Conservation (phyloP, 2,113 vertebrate genomes). For the Cheilinus undulatus region DNA sequence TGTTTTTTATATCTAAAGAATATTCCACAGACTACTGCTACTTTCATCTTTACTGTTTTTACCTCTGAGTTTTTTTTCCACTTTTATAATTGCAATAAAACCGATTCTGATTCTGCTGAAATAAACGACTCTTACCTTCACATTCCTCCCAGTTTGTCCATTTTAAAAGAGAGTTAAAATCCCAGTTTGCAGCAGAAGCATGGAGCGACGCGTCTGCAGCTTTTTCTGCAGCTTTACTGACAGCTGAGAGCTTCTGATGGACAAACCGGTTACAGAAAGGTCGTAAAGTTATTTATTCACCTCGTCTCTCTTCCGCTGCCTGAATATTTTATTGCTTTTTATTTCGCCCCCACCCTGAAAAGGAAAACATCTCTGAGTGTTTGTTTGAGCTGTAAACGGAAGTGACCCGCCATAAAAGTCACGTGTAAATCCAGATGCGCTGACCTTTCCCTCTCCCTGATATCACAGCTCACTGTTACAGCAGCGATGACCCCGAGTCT, state of each 20-base stretch:
- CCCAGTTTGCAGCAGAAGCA: not conserved
- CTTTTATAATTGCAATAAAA: no score
- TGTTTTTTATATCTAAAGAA: no score
- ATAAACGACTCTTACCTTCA: constrained; percentile 24
- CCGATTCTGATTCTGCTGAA: no score
- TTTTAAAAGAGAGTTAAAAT: not conserved
- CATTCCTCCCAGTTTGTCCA: not conserved
- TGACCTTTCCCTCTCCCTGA: constrained; percentile 30
- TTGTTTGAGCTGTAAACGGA: constrained; percentile 87
- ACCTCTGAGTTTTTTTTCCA: no score
- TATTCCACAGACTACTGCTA: no score
- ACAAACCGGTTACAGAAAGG: constrained; percentile 37
- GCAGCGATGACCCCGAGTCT: not conserved
- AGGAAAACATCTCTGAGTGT: constrained; percentile 56
- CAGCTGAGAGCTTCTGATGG: constrained; percentile 7
- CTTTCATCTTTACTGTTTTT: no score
- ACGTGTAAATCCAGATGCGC: constrained; percentile 43
- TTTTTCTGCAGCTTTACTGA: constrained; percentile 13
- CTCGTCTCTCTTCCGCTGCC: constrained; percentile 56
- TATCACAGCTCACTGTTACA: constrained; percentile 7
- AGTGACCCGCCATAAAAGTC: constrained; percentile 84
- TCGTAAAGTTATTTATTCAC: constrained; percentile 58
- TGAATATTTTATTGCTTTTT: constrained; percentile 87
- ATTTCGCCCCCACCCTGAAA: not conserved
- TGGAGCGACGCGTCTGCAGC: not conserved